Evolutionary conservation across 2,113 vertebrate species (phyloP).

Genomic region (Jaculus jaculus): DNA sequence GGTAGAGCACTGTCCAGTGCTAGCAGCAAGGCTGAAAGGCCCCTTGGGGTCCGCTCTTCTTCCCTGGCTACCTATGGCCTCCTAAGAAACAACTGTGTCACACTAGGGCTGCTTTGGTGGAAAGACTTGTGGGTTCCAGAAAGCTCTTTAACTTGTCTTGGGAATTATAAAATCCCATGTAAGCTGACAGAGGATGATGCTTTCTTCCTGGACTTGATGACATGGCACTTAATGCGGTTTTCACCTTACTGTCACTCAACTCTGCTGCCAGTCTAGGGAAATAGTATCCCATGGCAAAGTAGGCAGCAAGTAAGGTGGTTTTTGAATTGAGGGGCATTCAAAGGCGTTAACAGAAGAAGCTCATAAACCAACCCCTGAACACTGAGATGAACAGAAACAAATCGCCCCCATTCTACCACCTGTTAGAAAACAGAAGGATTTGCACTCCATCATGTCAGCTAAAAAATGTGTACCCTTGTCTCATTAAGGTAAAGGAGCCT

Average conservation of each 20-base stretch:
- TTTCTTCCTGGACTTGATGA: neutral
- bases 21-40: neutral
- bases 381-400: constrained; percentile 47
- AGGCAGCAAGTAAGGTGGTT: constrained; percentile 48
- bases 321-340: constrained; percentile 61
- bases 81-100: neutral
- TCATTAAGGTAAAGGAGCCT: neutral
- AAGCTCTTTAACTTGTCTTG: neutral
- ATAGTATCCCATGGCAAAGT: neutral
- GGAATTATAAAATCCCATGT: constrained; percentile 17
- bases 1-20: neutral
- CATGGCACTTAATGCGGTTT: constrained; percentile 23
- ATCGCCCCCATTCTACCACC: constrained; percentile 47
- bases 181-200: neutral
- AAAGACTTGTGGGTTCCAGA: neutral
- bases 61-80: neutral
- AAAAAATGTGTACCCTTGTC: rapidly evolving
- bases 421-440: constrained; percentile 53
- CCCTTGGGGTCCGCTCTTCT: neutral
- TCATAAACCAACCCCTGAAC: constrained; percentile 33
- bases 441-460: neutral
- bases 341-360: constrained; percentile 45
- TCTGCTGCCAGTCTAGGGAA: neutral
- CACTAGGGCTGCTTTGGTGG: neutral
- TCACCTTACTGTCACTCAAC: neutral